These are phyloP conservation scores for Cotesia glomerata DNA, from an alignment of 1,140 invertebrate genomes.

Conservation along the genomic window DNA sequence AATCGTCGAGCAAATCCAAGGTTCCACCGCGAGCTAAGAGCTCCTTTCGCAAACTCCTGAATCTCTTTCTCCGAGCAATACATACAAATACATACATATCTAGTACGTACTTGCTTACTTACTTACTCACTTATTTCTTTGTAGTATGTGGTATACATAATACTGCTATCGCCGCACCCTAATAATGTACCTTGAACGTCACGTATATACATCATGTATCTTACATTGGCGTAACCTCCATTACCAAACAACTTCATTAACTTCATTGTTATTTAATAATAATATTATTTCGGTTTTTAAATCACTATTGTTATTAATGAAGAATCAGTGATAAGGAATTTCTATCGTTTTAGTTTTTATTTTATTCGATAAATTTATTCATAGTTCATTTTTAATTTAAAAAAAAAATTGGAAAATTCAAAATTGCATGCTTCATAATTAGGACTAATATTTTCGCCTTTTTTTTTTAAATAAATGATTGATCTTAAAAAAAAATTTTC, in stretches of 20 bases:
- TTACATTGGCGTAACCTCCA: background rate
- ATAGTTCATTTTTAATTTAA: too few relatives aligned
- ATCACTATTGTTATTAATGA: background rate
- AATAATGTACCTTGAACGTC: conserved; percentile 2
- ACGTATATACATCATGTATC: conserved; percentile 2
- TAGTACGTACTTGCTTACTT: background rate
- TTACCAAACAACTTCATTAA: too few relatives aligned
- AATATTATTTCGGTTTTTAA: background rate
- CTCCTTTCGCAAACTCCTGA: conserved; percentile 21
- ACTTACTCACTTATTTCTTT: background rate
- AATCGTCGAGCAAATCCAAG: conserved; percentile 35
- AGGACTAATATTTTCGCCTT: too few relatives aligned
- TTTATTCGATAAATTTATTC: too few relatives aligned
- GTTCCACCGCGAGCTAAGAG: conserved; percentile 5
- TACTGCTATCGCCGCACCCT: background rate
- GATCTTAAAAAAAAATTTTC: too few relatives aligned
- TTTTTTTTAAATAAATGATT: too few relatives aligned
- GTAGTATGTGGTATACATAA: background rate
- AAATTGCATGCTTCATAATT: too few relatives aligned
- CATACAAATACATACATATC: background rate
- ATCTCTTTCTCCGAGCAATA: background rate
- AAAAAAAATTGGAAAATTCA: too few relatives aligned
- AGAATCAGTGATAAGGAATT: too few relatives aligned
- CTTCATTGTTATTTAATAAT: too few relatives aligned
- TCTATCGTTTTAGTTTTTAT: too few relatives aligned